Conservation (phyloP, 2,113 vertebrate genomes). For the Chloebia gouldiae region DNA sequence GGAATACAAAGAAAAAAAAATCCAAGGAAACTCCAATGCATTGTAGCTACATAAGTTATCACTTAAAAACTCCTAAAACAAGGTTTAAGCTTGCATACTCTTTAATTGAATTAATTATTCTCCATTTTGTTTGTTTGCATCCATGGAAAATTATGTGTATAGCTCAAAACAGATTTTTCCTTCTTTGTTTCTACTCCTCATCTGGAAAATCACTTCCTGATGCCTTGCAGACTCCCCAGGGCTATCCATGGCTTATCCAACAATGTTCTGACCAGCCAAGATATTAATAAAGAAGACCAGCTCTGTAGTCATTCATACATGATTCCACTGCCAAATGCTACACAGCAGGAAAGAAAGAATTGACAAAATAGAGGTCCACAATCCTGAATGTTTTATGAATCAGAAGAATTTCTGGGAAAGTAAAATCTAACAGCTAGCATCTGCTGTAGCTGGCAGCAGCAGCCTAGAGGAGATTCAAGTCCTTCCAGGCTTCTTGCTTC, state of each 20-base stretch:
- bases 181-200: background rate
- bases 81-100: background rate
- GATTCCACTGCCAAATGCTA: background rate
- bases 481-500: background rate
- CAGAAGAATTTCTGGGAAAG: background rate
- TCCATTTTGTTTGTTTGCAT: background rate
- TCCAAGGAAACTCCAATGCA: background rate
- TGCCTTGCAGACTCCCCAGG: background rate
- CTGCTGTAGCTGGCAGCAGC: conserved; percentile 23
- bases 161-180: background rate
- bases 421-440: background rate
- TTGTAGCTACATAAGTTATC: background rate
- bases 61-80: background rate
- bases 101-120: background rate
- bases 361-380: background rate
- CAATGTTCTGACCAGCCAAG: background rate
- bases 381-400: background rate
- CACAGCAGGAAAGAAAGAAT: background rate
- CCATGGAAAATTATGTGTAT: background rate
- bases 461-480: background rate
- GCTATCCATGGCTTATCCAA: background rate
- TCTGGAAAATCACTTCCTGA: conserved; percentile 33
- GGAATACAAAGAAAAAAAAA: background rate
- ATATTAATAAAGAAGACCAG: background rate
- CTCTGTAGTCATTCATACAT: background rate